Base-by-base conservation (phyloP, 1,140 invertebrate species). In the Penaeus chinensis region DNA sequence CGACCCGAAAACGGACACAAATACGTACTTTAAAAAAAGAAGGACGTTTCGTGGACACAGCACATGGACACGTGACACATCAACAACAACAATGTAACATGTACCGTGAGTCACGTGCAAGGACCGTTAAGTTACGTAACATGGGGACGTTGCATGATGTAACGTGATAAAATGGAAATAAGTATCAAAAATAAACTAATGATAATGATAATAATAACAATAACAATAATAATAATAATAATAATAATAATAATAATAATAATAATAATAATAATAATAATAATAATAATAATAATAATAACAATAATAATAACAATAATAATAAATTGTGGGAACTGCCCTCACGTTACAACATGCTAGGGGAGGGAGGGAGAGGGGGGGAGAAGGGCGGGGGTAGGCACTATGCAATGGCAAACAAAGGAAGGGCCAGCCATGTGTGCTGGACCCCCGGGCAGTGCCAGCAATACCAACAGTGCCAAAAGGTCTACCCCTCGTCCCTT, bases 201-300 rank as follows among this genome's bases (percentile, higher is more conserved):
- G 19, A 71, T 71, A 71, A 71, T 71, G 19, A 71, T 71, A 71
- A 71, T n/a, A 74, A 16, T 71, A 71, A 71, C 18, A 18, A 71
- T 11, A 71, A 71, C 19, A 71, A 71, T 71, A 71, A 71, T 71
- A 71, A 71, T 71, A 71, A 71, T 71, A 71, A 71, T 71, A 8
- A 71, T 71, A 71, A 71, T 71, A 71, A 71, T 71, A 71, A 71
- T 71, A 71, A 71, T 71, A 71, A 71, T 71, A 71, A 71, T 71
- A 71, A 71, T 71, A 71, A 71, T 71, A 71, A 71, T 71, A 71
- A 71, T 71, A 71, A 71, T 71, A 71, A 71, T 71, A 71, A 71
- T 71, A 71, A 71, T 71, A 71, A 71, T 71, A 66, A 71, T 71
- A 71, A 71, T 71, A 71, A 71, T n/a, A 74, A 16, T 71, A 71